phyloP scores from a whole-genome alignment of 2,113 vertebrate species.

The Rana temporaria region DNA sequence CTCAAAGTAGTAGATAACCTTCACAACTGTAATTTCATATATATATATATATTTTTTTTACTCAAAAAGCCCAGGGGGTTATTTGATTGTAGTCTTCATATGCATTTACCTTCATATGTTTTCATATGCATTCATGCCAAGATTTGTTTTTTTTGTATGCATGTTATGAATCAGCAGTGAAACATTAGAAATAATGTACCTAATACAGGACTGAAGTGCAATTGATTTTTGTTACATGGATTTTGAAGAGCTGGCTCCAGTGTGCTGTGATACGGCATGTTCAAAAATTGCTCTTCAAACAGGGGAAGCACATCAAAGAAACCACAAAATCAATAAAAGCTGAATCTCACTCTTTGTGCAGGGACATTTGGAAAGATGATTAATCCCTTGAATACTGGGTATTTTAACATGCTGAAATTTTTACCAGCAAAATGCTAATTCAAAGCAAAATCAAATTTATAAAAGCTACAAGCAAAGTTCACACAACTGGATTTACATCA shows the following conservation, averaged over 20 bases:
- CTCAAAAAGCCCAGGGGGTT: too few relatives aligned
- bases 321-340: slow-evolving; percentile 50
- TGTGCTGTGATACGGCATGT: slow-evolving; percentile 47
- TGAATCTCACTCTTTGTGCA: slow-evolving; percentile 22
- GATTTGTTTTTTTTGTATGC: background rate
- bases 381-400: slow-evolving; percentile 27
- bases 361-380: slow-evolving; percentile 39
- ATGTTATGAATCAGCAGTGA: background rate
- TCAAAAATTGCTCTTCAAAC: slow-evolving; percentile 42
- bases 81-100: too few relatives aligned
- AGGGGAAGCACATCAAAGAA: slow-evolving; percentile 41
- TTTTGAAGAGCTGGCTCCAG: slow-evolving; percentile 42
- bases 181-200: slow-evolving; percentile 5
- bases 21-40: too few relatives aligned
- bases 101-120: background rate
- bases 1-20: too few relatives aligned
- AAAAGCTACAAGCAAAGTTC: slow-evolving; percentile 37
- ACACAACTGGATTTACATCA: slow-evolving; percentile 1
- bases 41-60: too few relatives aligned
- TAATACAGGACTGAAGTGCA: slow-evolving; percentile 12
- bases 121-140: background rate
- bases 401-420: slow-evolving; percentile 3
- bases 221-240: slow-evolving; percentile 39
- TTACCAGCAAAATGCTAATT: slow-evolving; percentile 19
- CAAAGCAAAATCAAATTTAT: slow-evolving; percentile 24